phyloP scores from a whole-genome alignment of 1,140 invertebrate genomes.

The Wasmannia auropunctata region DNA sequence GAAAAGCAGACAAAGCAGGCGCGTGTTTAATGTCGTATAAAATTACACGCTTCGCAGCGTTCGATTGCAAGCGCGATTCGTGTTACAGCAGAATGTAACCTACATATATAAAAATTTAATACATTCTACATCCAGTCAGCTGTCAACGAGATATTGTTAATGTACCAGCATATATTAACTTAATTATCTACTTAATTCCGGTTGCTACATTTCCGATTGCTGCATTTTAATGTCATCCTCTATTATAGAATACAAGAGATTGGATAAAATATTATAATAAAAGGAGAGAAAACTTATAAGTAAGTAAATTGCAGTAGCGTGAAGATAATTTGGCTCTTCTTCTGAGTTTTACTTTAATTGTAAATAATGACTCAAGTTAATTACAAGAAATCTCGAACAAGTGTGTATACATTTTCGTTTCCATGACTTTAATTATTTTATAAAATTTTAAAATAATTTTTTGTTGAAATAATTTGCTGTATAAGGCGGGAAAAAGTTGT shows the following conservation, averaged over 20 bases:
- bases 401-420: neutral
- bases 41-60: neutral
- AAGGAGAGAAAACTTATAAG: neutral
- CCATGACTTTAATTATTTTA: neutral
- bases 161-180: neutral
- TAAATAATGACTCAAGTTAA: neutral
- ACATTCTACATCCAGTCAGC: neutral
- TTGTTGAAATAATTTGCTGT: neutral
- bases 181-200: neutral
- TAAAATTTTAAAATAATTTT: neutral
- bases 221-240: neutral
- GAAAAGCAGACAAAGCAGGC: neutral
- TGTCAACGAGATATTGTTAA: neutral
- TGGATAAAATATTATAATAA: neutral
- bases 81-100: neutral
- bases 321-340: neutral
- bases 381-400: neutral
- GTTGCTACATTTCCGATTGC: neutral
- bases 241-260: neutral
- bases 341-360: neutral
- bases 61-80: neutral
- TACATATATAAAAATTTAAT: neutral
- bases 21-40: constrained; percentile 17
- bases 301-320: neutral
- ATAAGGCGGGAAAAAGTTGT: neutral